Evolutionary conservation across 2,113 vertebrate genomes (phyloP).

Genomic region (Tenrec ecaudatus): DNA sequence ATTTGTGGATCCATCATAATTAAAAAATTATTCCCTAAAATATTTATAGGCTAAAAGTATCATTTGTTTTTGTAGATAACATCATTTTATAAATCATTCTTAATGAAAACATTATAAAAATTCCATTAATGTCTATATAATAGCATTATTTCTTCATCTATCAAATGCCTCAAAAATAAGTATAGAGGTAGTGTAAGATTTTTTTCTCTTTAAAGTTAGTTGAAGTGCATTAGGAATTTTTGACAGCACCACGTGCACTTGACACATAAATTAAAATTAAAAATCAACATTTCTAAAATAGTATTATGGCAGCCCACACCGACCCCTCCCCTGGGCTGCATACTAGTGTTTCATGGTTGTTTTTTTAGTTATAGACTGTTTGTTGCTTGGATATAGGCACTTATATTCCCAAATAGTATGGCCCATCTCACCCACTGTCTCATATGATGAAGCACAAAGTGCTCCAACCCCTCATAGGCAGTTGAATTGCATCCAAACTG

Average conservation of each 20-base stretch:
- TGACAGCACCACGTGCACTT: slow-evolving; percentile 2
- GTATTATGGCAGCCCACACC: slow-evolving; percentile 37
- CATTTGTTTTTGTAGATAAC: neutral
- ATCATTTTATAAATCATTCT: slow-evolving; percentile 7
- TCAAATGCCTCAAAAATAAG: slow-evolving; percentile 14
- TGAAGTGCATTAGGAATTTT: slow-evolving; percentile 16
- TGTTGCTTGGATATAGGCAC: slow-evolving; percentile 62
- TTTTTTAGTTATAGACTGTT: slow-evolving; percentile 20
- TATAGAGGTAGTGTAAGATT: neutral
- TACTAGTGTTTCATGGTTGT: neutral
- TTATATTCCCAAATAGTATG: slow-evolving; percentile 69
- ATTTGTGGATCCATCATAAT: neutral
- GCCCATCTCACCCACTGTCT: slow-evolving; percentile 8
- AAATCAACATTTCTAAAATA: slow-evolving; percentile 60
- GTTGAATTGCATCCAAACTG: slow-evolving; percentile 51
- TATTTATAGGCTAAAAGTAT: neutral
- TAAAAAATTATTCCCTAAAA: neutral
- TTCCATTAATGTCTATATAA: neutral
- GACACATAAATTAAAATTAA: slow-evolving; percentile 29
- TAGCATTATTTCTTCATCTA: neutral
- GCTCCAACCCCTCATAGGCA: neutral
- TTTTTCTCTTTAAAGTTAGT: slow-evolving; percentile 28
- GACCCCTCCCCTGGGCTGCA: neutral
- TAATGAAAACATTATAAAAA: slow-evolving; percentile 28
- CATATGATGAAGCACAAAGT: slow-evolving; percentile 62